These are phyloP conservation scores for Heliconius hewitsoni DNA, from an alignment of 1,140 invertebrate genomes.

Conservation along the genomic window DNA sequence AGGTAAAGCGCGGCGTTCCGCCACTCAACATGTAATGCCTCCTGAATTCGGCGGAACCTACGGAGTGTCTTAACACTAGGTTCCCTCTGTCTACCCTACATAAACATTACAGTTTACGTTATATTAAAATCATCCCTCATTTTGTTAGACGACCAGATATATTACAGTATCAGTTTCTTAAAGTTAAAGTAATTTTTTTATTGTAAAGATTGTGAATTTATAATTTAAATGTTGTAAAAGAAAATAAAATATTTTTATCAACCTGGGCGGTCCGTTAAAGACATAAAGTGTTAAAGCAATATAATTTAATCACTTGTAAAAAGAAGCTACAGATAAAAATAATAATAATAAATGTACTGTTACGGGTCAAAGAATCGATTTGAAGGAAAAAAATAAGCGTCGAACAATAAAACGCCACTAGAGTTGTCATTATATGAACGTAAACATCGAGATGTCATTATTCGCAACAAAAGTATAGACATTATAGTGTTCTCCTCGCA, in stretches of 20 bases:
- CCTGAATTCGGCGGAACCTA: too few species aligned
- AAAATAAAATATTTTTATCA: not conserved
- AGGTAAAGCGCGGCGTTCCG: too few species aligned
- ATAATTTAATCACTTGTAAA: not conserved
- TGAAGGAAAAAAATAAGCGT: not conserved
- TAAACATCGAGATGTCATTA: not conserved
- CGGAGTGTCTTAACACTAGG: too few species aligned
- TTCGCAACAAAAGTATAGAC: not conserved
- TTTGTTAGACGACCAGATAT: not conserved
- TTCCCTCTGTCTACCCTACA: too few species aligned
- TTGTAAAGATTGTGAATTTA: too few species aligned
- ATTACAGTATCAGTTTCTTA: not conserved
- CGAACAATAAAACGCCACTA: not conserved
- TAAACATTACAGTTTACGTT: too few species aligned
- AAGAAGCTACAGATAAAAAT: not conserved
- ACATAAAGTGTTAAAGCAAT: not conserved
- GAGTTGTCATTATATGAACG: not conserved
- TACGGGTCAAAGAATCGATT: constrained; percentile 28
- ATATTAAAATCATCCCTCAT: too few species aligned
- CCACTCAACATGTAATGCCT: too few species aligned
- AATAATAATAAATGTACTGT: constrained; percentile 42
- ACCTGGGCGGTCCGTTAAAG: not conserved
- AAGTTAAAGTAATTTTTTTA: too few species aligned
- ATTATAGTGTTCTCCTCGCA: not conserved
- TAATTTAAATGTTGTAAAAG: too few species aligned